Evolutionary conservation across 2,797 vertebrate species (phyloP).

Genomic region (Hybognathus amarus): DNA sequence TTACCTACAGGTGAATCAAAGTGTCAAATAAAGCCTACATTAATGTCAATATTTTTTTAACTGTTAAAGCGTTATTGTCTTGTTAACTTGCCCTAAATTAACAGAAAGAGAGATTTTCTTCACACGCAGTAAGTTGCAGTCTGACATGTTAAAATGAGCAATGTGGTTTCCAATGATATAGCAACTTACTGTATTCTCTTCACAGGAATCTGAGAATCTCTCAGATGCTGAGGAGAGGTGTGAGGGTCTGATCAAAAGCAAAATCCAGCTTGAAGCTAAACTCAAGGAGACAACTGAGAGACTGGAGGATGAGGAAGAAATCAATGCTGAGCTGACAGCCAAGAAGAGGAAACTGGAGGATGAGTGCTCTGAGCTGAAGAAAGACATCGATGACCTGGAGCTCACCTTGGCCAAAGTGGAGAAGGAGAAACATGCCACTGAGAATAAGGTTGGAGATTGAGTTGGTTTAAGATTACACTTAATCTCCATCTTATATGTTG

Average conservation of each 20-base stretch:
- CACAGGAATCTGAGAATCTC: slow-evolving; percentile 83
- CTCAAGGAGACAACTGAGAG: slow-evolving; percentile 86
- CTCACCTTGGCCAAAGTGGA: slow-evolving; percentile 81
- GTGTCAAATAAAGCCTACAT: too few relatives aligned
- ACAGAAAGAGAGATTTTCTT: too few relatives aligned
- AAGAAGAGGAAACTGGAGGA: slow-evolving; percentile 89
- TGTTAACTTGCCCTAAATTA: too few relatives aligned
- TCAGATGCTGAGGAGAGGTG: slow-evolving; percentile 88
- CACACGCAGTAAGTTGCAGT: too few relatives aligned
- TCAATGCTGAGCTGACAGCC: slow-evolving; percentile 83
- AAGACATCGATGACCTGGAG: slow-evolving; percentile 88
- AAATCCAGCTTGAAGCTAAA: slow-evolving; percentile 87
- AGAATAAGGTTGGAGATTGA: too few relatives aligned
- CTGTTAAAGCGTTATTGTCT: too few relatives aligned
- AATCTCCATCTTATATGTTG: too few relatives aligned
- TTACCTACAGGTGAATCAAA: too few relatives aligned
- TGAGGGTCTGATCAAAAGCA: slow-evolving; percentile 88
- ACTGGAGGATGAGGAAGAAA: slow-evolving; percentile 84
- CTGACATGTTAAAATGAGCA: neutral
- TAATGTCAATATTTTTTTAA: too few relatives aligned
- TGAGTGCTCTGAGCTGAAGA: slow-evolving; percentile 89
- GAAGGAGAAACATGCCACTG: too few relatives aligned
- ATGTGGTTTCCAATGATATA: neutral
- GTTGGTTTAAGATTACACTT: too few relatives aligned
- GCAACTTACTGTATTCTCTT: neutral